Conservation (phyloP, 1,140 invertebrate species). For the Aphidius ervi region DNA sequence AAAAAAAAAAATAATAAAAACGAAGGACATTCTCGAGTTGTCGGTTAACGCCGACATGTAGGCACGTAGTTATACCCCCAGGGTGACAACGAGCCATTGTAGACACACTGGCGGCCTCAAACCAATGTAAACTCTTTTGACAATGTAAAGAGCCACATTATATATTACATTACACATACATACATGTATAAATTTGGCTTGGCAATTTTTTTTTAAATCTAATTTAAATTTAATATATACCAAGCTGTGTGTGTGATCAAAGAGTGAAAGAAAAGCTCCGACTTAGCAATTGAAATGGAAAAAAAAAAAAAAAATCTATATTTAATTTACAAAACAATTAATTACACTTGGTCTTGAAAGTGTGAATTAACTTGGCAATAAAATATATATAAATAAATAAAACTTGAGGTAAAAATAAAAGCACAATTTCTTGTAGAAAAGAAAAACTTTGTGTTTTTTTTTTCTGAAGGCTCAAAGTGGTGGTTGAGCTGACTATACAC, state of each 20-base stretch:
- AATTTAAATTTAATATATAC: too few relatives aligned
- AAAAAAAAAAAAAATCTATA: conserved; percentile 1
- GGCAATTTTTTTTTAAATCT: too few relatives aligned
- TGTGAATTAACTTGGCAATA: too few relatives aligned
- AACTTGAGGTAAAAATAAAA: too few relatives aligned
- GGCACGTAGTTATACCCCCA: not conserved
- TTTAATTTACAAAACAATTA: conserved; percentile 3
- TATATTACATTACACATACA: not conserved
- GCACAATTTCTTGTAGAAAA: too few relatives aligned
- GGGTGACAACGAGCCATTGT: conserved; percentile 19
- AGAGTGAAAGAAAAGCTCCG: too few relatives aligned
- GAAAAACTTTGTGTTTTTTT: too few relatives aligned
- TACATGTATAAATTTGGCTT: too few relatives aligned
- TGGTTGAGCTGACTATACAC: not conserved
- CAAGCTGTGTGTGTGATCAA: too few relatives aligned
- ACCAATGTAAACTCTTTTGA: conserved; percentile 19
- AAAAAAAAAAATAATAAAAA: not conserved
- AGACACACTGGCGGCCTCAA: conserved; percentile 1
- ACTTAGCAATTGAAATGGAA: not conserved
- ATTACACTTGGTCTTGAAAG: not conserved
- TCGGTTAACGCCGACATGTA: not conserved
- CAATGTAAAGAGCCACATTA: conserved; percentile 14
- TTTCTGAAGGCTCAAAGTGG: not conserved
- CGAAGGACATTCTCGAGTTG: not conserved
- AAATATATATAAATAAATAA: too few relatives aligned